A percentile compares a stretch with the other conserved stretches of the same genome.
Evolutionary conservation across 2,797 vertebrate genomes (phyloP).

Genomic region (Cyclopterus lumpus): DNA sequence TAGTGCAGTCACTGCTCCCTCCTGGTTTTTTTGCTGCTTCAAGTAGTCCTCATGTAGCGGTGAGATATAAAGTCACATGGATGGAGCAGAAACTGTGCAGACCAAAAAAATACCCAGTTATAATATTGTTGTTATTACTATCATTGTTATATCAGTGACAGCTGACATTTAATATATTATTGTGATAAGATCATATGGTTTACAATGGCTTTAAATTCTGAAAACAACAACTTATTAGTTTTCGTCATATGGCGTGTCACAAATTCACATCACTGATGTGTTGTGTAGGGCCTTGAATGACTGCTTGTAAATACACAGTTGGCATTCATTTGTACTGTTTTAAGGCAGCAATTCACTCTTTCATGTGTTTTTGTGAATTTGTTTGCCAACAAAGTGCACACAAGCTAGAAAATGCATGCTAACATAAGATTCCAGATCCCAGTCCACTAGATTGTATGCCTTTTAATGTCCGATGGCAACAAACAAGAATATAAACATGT

Average conservation of each 20-base stretch:
- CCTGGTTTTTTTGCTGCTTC: slow-evolving; percentile 23
- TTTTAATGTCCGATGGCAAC: slow-evolving; percentile 24
- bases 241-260: slow-evolving; percentile 19
- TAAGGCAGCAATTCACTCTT: slow-evolving; percentile 10
- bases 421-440: neutral
- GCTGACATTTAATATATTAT: slow-evolving; percentile 3
- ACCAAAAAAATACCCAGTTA: neutral
- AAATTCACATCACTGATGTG: slow-evolving; percentile 8
- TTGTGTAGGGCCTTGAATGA: slow-evolving; percentile 8
- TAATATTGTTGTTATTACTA: neutral
- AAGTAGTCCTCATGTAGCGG: neutral
- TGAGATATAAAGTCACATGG: slow-evolving; percentile 3
- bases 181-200: neutral
- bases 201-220: neutral
- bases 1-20: slow-evolving; percentile 31
- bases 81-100: neutral
- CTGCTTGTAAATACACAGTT: neutral
- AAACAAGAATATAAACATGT: slow-evolving; percentile 20
- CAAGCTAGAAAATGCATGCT: neutral
- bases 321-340: slow-evolving; percentile 20
- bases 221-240: slow-evolving; percentile 12
- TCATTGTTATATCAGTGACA: neutral
- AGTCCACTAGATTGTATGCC: neutral
- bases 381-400: neutral
- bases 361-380: neutral